Conservation (phyloP, 30 jellyfish, hydroid and myxozoan genomes). For the Sanderia malayensis region DNA sequence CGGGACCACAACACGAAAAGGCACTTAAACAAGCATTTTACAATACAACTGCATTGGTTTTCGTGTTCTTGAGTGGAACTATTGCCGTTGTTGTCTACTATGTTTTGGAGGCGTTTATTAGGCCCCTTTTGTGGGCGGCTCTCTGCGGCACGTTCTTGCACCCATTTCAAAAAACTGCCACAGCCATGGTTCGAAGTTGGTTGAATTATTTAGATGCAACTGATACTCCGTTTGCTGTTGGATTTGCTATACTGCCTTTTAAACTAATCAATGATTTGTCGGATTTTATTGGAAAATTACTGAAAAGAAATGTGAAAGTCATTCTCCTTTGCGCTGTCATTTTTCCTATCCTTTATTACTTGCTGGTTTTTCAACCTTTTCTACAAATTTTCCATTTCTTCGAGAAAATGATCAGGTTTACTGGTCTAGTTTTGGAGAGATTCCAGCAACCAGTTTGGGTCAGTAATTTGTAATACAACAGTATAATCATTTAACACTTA, state of each 20-base stretch:
- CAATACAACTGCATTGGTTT: conserved; percentile 94
- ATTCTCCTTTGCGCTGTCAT: conserved; percentile 37
- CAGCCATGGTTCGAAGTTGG: conserved; percentile 73
- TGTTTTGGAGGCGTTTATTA: conserved; percentile 80
- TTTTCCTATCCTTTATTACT: conserved; percentile 66
- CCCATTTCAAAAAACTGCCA: conserved; percentile 84
- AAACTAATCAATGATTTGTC: conserved; percentile 55
- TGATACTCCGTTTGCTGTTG: conserved; percentile 79
- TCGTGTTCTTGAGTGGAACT: conserved; percentile 76
- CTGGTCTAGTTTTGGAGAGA: conserved; percentile 34
- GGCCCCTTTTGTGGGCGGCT: conserved; percentile 97
- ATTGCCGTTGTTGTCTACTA: conserved; percentile 69
- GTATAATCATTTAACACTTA: no score
- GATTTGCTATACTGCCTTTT: conserved; percentile 74
- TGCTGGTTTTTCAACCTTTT: conserved; percentile 74
- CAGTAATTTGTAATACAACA: no score
- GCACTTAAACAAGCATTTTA: conserved; percentile 86
- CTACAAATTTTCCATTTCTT: conserved; percentile 46
- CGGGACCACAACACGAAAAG: conserved; percentile 83
- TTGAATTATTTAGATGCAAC: conserved; percentile 58
- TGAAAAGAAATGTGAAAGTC: conserved; percentile 53
- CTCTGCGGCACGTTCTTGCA: conserved; percentile 86
- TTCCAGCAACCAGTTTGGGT: conserved; percentile 79
- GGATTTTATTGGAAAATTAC: conserved; percentile 57
- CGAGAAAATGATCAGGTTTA: conserved; percentile 15